Base-by-base conservation (phyloP, 2,797 vertebrate species). In the Vireo griseus region DNA sequence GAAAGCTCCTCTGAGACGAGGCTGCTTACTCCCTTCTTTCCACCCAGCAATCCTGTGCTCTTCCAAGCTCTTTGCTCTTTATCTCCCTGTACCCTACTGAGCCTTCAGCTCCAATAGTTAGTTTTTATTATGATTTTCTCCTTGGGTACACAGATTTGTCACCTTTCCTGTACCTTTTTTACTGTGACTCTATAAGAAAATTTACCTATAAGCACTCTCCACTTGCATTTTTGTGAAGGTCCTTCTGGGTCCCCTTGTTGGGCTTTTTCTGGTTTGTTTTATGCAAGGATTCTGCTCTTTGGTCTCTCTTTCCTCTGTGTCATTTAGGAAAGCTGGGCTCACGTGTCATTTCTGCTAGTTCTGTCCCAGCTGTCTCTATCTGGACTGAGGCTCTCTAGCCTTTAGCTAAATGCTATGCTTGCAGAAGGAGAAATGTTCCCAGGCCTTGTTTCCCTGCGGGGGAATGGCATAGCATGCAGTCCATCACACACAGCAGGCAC, bases 401-500 rank as follows among this genome's bases (percentile, higher is more conserved):
- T 68, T 65, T 78, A 74, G 62, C 66, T 75, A 35, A 77, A 45
- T 39, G 45, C 39, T 52, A 4, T 15, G 5, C 22, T 65, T 47
- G 54, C 66, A 57, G 77, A 57, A 72, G 44, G n/a, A 65, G 58
- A 54, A 91, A 79, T 24, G 28, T 68, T 68, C 39, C 14, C 26
- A 47, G 45, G 21, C n/a, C 50, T 45, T n/a, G 47, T 57, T 75
- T 78, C 29, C 63, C 91, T 58, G 77, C 0, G 7, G 54, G 39
- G 20, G 39, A 72, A 45, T 8, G 39, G 45, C 1, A 7, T 2
- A 39, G 66, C 58, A 66, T 57, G 4, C 14, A 39, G 47, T 94
- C 71, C 77, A 78, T 95, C 89, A 94, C 74, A 88, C 39, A 20
- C 47, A 55, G 65, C 42, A 26, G 89, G 74, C 54, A 47, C 77